phyloP scores from a whole-genome alignment of 2,888 invertebrate species.

The Brachypalpus laphriformis region DNA sequence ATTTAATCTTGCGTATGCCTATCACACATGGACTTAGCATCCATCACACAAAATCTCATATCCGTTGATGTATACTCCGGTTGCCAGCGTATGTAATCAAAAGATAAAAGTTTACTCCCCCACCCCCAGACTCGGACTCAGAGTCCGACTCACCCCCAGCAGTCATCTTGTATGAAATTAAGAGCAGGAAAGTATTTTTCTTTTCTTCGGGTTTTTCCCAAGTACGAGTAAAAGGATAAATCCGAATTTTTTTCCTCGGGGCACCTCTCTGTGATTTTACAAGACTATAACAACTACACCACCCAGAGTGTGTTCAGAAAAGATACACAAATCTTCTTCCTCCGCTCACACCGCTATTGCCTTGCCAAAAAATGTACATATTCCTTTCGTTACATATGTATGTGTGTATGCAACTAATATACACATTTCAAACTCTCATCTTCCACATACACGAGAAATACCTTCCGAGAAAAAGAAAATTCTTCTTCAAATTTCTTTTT shows the following conservation, averaged over 20 bases:
- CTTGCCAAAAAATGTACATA: conserved; percentile 19
- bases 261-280: conserved; percentile 74
- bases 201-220: conserved; percentile 40
- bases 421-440: conserved; percentile 72
- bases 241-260: conserved; percentile 66
- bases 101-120: conserved; percentile 72
- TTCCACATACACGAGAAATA: conserved; percentile 61
- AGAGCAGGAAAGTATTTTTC: conserved; percentile 71
- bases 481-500: conserved; percentile 48
- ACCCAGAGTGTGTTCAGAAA: conserved; percentile 42
- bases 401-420: conserved; percentile 61
- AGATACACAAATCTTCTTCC: conserved; percentile 64
- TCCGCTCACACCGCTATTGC: conserved; percentile 18
- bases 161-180: conserved; percentile 68
- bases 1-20: conserved; percentile 74
- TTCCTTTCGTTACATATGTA: conserved; percentile 2
- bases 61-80: conserved; percentile 72
- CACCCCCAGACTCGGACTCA: conserved; percentile 24
- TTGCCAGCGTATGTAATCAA: conserved; percentile 72
- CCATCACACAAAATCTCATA: conserved; percentile 74
- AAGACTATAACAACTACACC: conserved; percentile 63
- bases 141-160: conserved; percentile 32
- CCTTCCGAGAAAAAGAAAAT: conserved; percentile 58
- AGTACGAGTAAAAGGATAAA: conserved; percentile 70
- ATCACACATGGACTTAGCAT: conserved; percentile 74